A percentile compares a stretch with the other conserved stretches of the same genome.
phyloP scores from a whole-genome alignment of 2,113 vertebrate genomes.

The Nicator chloris region DNA sequence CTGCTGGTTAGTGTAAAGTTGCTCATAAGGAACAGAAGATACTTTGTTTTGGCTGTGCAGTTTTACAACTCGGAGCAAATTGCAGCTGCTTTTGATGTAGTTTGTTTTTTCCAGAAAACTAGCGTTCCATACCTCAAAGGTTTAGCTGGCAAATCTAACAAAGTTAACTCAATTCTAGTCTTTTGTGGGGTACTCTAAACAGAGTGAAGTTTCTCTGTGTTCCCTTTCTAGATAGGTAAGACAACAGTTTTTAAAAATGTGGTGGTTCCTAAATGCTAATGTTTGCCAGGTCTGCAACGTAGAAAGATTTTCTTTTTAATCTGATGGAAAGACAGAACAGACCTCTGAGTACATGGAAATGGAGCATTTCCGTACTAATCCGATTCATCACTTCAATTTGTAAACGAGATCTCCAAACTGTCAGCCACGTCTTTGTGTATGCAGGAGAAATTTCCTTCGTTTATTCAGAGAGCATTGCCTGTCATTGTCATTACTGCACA shows the following conservation, averaged over 20 bases:
- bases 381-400: conserved; percentile 45
- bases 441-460: conserved; percentile 33
- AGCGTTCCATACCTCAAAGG: not conserved
- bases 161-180: conserved; percentile 49
- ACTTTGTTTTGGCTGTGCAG: not conserved
- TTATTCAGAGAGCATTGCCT: conserved; percentile 44
- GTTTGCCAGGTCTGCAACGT: conserved; percentile 69
- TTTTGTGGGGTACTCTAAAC: conserved; percentile 41
- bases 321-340: conserved; percentile 75
- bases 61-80: conserved; percentile 25
- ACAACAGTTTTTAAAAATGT: conserved; percentile 49
- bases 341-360: conserved; percentile 41
- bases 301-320: conserved; percentile 61
- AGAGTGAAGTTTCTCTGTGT: conserved; percentile 57
- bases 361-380: conserved; percentile 24
- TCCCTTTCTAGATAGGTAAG: conserved; percentile 65
- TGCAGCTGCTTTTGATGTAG: not conserved
- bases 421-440: conserved; percentile 26
- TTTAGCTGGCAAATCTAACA: conserved; percentile 38
- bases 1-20: not conserved
- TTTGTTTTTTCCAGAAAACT: conserved; percentile 7
- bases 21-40: not conserved
- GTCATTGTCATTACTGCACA: conserved; percentile 55
- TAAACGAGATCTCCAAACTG: conserved; percentile 42
- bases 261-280: conserved; percentile 77